Evolutionary conservation across 2,797 vertebrate genomes (phyloP).

Genomic region (Typhlichthys subterraneus): DNA sequence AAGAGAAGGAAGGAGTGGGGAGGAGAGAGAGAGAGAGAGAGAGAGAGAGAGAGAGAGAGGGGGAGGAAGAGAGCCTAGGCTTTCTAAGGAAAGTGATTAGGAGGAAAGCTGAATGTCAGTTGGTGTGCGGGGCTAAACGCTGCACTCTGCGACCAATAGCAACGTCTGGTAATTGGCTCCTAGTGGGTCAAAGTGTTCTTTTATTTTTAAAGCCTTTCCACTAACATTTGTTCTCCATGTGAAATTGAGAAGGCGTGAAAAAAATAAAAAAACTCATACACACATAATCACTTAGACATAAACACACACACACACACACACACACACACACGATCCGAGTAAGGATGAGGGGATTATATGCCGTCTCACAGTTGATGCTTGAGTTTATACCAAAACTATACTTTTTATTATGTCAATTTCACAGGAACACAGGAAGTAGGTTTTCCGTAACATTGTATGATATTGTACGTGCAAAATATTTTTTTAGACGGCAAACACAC

Average conservation of each 20-base stretch:
- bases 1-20: conserved; percentile 2
- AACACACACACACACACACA: conserved; percentile 6
- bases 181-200: conserved; percentile 72
- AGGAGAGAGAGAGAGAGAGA: conserved; percentile 22
- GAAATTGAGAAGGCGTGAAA: conserved; percentile 54
- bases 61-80: conserved; percentile 9
- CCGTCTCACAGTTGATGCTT: too few species aligned
- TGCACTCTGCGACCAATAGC: conserved; percentile 34
- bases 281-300: background rate
- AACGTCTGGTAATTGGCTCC: conserved; percentile 65
- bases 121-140: conserved; percentile 60
- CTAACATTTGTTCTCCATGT: conserved; percentile 60
- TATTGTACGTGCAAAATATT: too few species aligned
- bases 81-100: conserved; percentile 58
- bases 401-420: too few species aligned
- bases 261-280: conserved; percentile 21
- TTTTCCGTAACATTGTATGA: too few species aligned
- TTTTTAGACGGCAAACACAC: too few species aligned
- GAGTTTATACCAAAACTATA: too few species aligned
- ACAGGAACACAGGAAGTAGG: too few species aligned
- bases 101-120: conserved; percentile 65
- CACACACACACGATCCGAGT: background rate
- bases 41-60: conserved; percentile 10
- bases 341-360: too few species aligned
- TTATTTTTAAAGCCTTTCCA: conserved; percentile 62